phyloP scores from a whole-genome alignment of 2,113 vertebrate species.

The Anoura caudifer region DNA sequence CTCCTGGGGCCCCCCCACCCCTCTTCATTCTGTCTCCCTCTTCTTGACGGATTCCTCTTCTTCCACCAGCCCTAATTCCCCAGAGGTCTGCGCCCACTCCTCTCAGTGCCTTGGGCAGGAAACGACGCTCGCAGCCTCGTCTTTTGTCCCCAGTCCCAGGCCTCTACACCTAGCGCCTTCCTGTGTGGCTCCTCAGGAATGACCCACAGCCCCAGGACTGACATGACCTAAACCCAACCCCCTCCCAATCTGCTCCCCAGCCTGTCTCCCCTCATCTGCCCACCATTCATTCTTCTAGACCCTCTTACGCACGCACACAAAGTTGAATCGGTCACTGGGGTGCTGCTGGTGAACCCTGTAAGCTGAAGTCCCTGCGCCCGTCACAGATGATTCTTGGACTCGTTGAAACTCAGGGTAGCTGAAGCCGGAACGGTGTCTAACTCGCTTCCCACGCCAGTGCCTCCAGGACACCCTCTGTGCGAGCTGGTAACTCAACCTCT shows the following conservation, averaged over 20 bases:
- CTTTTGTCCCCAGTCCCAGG: not conserved
- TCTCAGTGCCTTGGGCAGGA: not conserved
- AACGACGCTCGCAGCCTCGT: not conserved
- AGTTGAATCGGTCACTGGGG: not conserved
- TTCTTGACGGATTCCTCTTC: not conserved
- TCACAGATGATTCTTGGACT: not conserved
- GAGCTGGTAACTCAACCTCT: not conserved
- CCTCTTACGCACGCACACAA: not conserved
- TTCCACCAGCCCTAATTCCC: not conserved
- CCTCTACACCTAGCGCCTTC: not conserved
- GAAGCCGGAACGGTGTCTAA: not conserved
- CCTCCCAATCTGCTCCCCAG: not conserved
- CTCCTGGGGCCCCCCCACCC: not conserved
- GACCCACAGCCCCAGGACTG: not conserved
- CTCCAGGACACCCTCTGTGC: not conserved
- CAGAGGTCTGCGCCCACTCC: not conserved
- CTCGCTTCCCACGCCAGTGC: not conserved
- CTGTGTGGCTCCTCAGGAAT: not conserved
- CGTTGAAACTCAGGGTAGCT: not conserved
- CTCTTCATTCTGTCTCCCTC: not conserved
- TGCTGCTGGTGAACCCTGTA: not conserved
- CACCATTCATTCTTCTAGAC: not conserved
- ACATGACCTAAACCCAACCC: not conserved
- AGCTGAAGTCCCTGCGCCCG: not conserved
- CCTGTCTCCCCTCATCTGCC: not conserved